A percentile compares a stretch with the other conserved stretches of the same genome.
These are phyloP conservation scores for Mimumesa dahlbomi DNA, from an alignment of 2,888 invertebrate species.

Conservation along the genomic window DNA sequence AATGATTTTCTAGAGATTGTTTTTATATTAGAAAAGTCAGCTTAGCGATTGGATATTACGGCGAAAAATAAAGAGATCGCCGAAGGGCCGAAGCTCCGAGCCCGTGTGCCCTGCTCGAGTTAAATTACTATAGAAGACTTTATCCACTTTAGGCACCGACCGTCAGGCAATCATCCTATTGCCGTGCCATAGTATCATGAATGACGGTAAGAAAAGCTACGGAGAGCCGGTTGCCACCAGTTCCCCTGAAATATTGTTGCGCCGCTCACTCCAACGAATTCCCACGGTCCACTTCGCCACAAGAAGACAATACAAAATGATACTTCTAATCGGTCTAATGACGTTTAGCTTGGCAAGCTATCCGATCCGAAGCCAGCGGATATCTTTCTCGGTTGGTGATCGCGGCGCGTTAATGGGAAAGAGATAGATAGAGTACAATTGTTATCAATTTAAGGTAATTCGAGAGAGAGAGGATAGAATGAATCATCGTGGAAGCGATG, in stretches of 20 bases:
- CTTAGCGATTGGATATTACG: neutral
- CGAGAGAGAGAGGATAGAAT: constrained; percentile 6
- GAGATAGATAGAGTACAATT: constrained; percentile 20
- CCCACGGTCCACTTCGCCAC: constrained; percentile 61
- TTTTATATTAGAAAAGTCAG: too few relatives aligned
- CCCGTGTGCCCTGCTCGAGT: constrained; percentile 70
- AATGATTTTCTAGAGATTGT: too few relatives aligned
- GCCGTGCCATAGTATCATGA: constrained; percentile 74
- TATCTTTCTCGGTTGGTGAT: constrained; percentile 20
- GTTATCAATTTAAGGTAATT: constrained; percentile 38
- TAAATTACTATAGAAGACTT: constrained; percentile 76
- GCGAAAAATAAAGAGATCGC: constrained; percentile 13
- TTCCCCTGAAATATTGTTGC: constrained; percentile 71
- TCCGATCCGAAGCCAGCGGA: neutral
- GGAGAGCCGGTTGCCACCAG: constrained; percentile 65
- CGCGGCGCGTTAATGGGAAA: constrained; percentile 12
- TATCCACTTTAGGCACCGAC: constrained; percentile 77
- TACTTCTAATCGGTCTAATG: constrained; percentile 22
- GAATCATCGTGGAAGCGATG: neutral
- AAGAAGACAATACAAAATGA: constrained; percentile 44
- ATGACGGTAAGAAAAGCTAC: constrained; percentile 75
- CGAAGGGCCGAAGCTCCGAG: constrained; percentile 45
- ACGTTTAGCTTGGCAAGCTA: too few relatives aligned
- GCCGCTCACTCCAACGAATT: constrained; percentile 54
- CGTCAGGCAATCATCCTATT: constrained; percentile 77